Evolutionary conservation across 2,113 vertebrate genomes (phyloP), one percentile per base, ranked within the genome.

Genomic region (Alethe castanea): DNA sequence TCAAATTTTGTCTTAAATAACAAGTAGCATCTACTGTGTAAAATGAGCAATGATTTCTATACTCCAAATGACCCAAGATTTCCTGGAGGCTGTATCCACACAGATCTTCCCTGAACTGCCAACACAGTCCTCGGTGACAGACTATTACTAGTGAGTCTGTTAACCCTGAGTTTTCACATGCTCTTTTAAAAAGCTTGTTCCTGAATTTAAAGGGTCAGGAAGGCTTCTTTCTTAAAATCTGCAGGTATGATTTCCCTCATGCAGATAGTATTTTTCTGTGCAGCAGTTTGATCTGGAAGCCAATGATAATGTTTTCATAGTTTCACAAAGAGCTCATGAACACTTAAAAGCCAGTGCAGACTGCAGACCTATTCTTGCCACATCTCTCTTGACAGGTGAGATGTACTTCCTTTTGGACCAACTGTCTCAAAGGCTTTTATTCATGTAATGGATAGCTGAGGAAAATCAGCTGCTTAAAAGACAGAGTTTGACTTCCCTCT

Each of bases 351-450:
- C 38, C 71, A 28, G 11, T 44, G 40, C 67, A 67, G 56, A 36
- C 56, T 65, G 69, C 33, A 76, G 65, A 76, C 73, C n/a, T 88
- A 8, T 81, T 92, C 91, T 84, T 92, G 36, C 79, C 60, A 45
- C 20, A 10, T 85, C 31, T 72, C 23, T 84, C 19, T 71, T 95
- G 91, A 88, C 61, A 83, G 77, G 53, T 69, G 57, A 94, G 70
- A 67, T 57, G 45, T 84, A 48, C 44, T 89, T 86, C 57, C 48
- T 89, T 92, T 95, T 76, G 78, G 77, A 79, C 57, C 45, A 84
- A 29, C 64, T 84, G 48, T 92, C 92, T 92, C 77, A 92, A 95
- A 95, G 77, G 28, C 12, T 91, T 85, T 87, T 87, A 86, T 85
- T 94, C 73, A 62, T 65, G 26, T 64, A 61, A 56, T 71, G 61